Conservation (phyloP, 2,797 vertebrate species). For the Halcyon leucocephala region DNA sequence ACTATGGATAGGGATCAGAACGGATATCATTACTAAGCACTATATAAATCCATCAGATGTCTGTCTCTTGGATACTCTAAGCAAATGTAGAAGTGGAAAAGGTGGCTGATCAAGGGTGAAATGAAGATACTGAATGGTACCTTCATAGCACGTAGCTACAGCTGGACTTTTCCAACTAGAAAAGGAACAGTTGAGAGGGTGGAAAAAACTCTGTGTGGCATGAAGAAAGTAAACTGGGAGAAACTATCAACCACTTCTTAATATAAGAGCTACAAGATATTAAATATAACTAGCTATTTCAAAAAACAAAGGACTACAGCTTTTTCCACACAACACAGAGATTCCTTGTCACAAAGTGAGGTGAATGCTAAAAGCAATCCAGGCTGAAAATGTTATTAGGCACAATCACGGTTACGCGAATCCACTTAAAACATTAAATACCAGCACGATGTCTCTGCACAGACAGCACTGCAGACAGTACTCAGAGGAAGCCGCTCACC, state of each 20-base stretch:
- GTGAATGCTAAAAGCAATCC: background rate
- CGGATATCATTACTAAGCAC: background rate
- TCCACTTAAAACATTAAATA: background rate
- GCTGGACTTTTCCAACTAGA: background rate
- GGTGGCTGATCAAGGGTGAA: background rate
- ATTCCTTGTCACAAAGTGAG: background rate
- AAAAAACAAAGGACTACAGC: background rate
- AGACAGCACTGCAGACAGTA: background rate
- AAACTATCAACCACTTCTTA: background rate
- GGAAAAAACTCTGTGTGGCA: background rate
- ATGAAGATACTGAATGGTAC: background rate
- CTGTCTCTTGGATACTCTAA: background rate
- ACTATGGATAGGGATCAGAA: background rate
- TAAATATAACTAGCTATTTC: background rate
- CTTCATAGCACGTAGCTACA: background rate
- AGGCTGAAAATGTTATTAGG: background rate
- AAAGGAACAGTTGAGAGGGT: background rate
- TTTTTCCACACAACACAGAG: background rate
- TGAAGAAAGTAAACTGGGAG: background rate
- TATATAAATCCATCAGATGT: background rate
- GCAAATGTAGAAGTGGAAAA: background rate
- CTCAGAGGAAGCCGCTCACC: background rate
- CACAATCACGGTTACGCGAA: background rate
- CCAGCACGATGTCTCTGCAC: background rate
- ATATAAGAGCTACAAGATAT: background rate